Evolutionary conservation across 2,113 vertebrate species (phyloP).

Genomic region (Callipepla californica): DNA sequence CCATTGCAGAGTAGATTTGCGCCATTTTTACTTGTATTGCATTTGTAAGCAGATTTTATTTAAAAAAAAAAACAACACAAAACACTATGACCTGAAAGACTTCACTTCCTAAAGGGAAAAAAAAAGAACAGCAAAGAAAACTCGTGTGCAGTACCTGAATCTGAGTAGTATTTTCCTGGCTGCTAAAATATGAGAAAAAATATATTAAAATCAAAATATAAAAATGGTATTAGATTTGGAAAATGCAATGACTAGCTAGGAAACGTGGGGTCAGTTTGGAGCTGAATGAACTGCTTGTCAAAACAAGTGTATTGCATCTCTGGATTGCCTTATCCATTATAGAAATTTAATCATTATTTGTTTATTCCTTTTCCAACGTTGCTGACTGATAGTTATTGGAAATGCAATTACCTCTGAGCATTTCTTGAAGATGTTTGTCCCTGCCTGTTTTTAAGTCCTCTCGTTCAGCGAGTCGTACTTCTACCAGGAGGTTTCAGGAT

Average conservation of each 20-base stretch:
- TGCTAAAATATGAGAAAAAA: neutral
- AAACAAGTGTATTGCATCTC: neutral
- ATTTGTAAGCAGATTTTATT: neutral
- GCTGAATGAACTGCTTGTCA: slow-evolving; percentile 35
- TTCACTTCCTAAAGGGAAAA: neutral
- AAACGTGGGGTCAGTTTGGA: neutral
- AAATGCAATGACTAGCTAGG: neutral
- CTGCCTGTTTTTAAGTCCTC: neutral
- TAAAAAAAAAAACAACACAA: neutral
- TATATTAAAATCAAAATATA: neutral
- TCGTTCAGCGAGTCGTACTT: neutral
- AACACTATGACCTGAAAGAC: neutral
- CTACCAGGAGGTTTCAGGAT: neutral
- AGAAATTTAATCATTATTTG: neutral
- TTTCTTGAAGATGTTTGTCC: neutral
- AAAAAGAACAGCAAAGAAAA: neutral
- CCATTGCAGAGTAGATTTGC: neutral
- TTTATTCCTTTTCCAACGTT: neutral
- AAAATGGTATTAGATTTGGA: neutral
- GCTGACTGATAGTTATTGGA: neutral
- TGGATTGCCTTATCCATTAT: neutral
- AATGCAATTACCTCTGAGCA: neutral
- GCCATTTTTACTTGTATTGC: slow-evolving; percentile 4
- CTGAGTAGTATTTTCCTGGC: neutral
- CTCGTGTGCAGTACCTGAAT: neutral